These are phyloP conservation scores for Bradypodion ventrale DNA, from an alignment of 2,797 vertebrate genomes.

Conservation along the genomic window DNA sequence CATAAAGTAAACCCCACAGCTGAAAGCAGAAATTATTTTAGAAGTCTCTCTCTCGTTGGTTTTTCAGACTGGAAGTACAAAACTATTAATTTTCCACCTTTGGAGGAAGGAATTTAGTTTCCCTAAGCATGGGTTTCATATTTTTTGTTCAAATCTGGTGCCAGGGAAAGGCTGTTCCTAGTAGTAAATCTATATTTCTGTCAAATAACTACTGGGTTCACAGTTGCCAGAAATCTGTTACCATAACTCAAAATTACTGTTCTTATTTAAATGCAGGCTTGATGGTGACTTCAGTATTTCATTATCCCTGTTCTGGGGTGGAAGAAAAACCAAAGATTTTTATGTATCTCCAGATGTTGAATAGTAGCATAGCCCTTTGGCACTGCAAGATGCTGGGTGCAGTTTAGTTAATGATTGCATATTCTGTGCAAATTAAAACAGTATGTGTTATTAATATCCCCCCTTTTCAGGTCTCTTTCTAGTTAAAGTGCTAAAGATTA, in stretches of 20 bases:
- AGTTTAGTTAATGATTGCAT: slow-evolving; percentile 39
- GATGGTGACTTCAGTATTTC: neutral
- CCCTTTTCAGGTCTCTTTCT: slow-evolving; percentile 8
- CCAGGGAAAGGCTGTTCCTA: neutral
- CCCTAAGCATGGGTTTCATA: neutral
- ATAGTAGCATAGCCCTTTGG: neutral
- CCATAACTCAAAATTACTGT: neutral
- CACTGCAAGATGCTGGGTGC: neutral
- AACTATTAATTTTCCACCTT: neutral
- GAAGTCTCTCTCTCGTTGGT: neutral
- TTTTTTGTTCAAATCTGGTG: neutral
- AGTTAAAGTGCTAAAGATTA: slow-evolving; percentile 34
- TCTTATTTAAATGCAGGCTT: slow-evolving; percentile 10
- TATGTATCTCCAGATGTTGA: slow-evolving; percentile 20
- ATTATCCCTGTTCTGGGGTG: neutral
- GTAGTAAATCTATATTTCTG: neutral
- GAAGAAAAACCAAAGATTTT: slow-evolving; percentile 20
- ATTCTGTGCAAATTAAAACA: slow-evolving; percentile 6
- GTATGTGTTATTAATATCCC: slow-evolving; percentile 3
- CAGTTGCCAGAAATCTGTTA: slow-evolving; percentile 5
- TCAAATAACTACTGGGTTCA: neutral
- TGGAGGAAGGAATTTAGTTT: neutral
- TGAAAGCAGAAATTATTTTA: neutral
- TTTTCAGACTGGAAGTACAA: neutral
- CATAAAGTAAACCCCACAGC: neutral